Evolutionary conservation across 2,113 vertebrate species (phyloP).

Genomic region (Nothoprocta pentlandii): DNA sequence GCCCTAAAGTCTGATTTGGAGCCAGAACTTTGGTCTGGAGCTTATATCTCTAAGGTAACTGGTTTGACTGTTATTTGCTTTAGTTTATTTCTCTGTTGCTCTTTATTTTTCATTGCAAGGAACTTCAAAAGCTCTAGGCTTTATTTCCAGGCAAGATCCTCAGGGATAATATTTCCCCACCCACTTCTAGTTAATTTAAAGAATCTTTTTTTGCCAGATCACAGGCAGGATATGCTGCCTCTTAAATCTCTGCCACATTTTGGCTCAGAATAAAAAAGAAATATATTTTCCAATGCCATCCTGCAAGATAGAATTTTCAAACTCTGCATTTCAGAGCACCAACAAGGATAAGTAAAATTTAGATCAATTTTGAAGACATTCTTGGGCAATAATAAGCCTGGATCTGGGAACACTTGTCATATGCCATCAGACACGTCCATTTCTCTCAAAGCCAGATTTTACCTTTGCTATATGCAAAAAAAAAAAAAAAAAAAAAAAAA

Average conservation of each 20-base stretch:
- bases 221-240: constrained; percentile 4
- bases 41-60: not conserved
- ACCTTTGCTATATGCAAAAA: not conserved
- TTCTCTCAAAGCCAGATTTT: not conserved
- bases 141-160: constrained; percentile 51
- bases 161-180: constrained; percentile 56
- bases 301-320: not conserved
- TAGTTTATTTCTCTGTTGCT: not conserved
- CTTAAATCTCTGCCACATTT: constrained; percentile 11
- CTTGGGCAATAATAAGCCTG: not conserved
- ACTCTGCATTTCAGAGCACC: not conserved
- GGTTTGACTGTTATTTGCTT: not conserved
- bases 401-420: not conserved
- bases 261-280: constrained; percentile 14
- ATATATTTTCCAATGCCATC: not conserved
- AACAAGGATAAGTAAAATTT: not conserved
- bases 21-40: not conserved
- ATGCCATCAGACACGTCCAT: not conserved
- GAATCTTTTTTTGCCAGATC: constrained; percentile 40
- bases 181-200: constrained; percentile 53
- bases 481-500: not conserved
- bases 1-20: not conserved
- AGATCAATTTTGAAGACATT: not conserved
- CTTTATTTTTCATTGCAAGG: not conserved
- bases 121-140: constrained; percentile 53